These are phyloP conservation scores for Drosophila kepulauana DNA, from an alignment of 1,140 invertebrate genomes.

Conservation along the genomic window DNA sequence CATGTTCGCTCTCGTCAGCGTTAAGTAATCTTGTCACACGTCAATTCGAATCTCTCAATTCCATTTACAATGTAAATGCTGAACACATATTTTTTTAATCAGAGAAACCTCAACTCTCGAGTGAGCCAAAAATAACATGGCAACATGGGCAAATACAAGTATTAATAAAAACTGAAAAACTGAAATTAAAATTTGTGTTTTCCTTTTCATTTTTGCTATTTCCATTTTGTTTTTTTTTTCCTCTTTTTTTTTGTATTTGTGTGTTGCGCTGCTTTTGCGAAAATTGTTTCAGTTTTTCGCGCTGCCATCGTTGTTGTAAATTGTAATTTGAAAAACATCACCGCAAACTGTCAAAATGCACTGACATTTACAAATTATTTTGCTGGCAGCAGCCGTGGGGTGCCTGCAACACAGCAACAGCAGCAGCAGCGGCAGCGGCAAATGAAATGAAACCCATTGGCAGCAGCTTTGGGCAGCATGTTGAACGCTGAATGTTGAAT, in stretches of 20 bases:
- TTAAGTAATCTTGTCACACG: slow-evolving; percentile 58
- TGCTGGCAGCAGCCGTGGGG: slow-evolving; percentile 71
- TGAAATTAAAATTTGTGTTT: slow-evolving; percentile 54
- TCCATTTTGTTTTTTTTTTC: slow-evolving; percentile 23
- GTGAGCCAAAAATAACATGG: slow-evolving; percentile 24
- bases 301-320: slow-evolving; percentile 62
- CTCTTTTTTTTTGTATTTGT: slow-evolving; percentile 9
- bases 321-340: slow-evolving; percentile 84
- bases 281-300: slow-evolving; percentile 61
- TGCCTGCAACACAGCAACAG: slow-evolving; percentile 26
- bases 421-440: slow-evolving; percentile 27
- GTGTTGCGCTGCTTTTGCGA: slow-evolving; percentile 12
- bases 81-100: slow-evolving; percentile 31
- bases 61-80: slow-evolving; percentile 39
- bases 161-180: slow-evolving; percentile 53
- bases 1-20: slow-evolving; percentile 1
- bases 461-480: slow-evolving; percentile 41
- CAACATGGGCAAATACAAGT: slow-evolving; percentile 14
- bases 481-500: slow-evolving; percentile 2
- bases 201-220: background rate
- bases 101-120: slow-evolving; percentile 19
- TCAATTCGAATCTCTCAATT: slow-evolving; percentile 40
- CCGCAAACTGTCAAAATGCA: slow-evolving; percentile 82
- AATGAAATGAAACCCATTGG: slow-evolving; percentile 45
- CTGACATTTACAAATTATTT: slow-evolving; percentile 84